Conservation (phyloP, 2,113 vertebrate genomes). For the Passer domesticus region DNA sequence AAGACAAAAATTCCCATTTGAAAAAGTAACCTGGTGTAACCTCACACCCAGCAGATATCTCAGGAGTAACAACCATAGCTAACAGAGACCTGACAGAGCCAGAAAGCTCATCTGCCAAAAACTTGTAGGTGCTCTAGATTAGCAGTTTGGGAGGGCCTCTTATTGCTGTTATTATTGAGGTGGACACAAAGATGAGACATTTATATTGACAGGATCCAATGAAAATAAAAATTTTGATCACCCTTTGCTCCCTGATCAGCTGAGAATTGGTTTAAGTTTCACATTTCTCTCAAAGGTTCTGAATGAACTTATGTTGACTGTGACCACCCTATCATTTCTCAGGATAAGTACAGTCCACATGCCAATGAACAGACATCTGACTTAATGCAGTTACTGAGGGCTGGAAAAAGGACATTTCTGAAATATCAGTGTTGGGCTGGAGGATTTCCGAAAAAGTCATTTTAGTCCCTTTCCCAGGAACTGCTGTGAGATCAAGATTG, state of each 20-base stretch:
- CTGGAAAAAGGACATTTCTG: background rate
- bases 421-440: background rate
- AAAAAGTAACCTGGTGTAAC: background rate
- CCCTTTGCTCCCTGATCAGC: background rate
- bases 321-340: background rate
- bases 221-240: background rate
- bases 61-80: background rate
- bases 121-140: background rate
- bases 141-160: background rate
- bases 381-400: background rate
- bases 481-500: background rate
- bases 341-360: background rate
- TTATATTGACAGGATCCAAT: background rate
- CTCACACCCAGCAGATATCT: background rate
- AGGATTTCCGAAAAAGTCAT: background rate
- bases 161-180: background rate
- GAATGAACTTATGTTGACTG: background rate
- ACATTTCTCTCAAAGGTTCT: background rate
- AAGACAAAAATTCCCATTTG: background rate
- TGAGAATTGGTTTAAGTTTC: background rate
- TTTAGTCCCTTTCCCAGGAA: background rate
- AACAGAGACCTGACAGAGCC: background rate
- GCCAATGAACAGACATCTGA: background rate
- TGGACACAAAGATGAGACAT: background rate
- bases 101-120: background rate